A percentile compares a stretch with the other conserved stretches of the same genome.
Evolutionary conservation across 2,797 vertebrate species (phyloP).

Genomic region (Buceros bicornis): DNA sequence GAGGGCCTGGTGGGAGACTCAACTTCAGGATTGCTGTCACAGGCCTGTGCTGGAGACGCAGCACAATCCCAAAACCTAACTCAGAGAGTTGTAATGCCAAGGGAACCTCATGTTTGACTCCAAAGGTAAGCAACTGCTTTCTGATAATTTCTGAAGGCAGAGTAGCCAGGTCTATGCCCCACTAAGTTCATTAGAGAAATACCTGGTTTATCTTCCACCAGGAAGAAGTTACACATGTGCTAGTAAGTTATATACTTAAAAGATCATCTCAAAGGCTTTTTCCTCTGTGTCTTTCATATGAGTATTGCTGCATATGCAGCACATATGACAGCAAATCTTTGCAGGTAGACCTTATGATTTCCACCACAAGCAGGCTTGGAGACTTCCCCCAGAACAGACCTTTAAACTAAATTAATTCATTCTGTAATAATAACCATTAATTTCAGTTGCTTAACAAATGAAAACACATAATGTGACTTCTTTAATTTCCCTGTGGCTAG

Average conservation of each 20-base stretch:
- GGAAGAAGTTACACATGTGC: background rate
- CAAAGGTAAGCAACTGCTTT: background rate
- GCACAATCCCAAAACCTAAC: background rate
- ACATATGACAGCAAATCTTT: background rate
- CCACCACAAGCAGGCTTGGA: background rate
- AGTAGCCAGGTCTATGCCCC: background rate
- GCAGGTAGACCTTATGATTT: background rate
- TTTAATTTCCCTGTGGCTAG: background rate
- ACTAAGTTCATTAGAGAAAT: background rate
- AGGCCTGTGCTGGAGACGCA: background rate
- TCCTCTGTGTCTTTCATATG: background rate
- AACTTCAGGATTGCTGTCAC: background rate
- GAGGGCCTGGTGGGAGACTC: rapidly evolving
- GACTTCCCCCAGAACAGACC: background rate
- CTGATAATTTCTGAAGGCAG: background rate
- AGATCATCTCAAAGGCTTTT: background rate
- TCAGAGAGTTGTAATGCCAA: background rate
- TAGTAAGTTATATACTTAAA: background rate
- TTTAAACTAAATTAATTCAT: background rate
- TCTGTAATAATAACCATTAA: background rate
- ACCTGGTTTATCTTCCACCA: background rate
- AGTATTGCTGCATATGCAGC: background rate
- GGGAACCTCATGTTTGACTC: background rate
- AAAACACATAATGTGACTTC: background rate
- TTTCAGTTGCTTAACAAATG: background rate